These are phyloP conservation scores for Romanogobio albipinnatus DNA, from an alignment of 2,113 vertebrate species.

Conservation along the genomic window DNA sequence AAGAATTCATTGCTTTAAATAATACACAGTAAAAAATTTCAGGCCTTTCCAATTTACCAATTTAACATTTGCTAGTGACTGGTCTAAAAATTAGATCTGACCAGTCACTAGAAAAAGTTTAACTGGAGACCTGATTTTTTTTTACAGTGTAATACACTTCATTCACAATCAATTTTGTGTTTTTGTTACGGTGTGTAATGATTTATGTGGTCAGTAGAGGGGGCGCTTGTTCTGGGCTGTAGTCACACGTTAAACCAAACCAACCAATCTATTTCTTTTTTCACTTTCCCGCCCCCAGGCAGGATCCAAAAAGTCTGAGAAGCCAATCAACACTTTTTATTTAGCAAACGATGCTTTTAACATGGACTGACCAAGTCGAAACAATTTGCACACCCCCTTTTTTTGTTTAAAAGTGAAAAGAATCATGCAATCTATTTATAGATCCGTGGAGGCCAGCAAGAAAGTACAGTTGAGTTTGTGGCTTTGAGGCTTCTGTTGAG, in stretches of 20 bases:
- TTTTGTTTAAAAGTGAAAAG: conserved; percentile 63
- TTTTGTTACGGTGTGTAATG: not conserved
- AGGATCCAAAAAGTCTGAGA: not conserved
- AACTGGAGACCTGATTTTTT: too few species aligned
- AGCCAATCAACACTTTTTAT: conserved; percentile 2
- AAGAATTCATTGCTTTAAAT: not conserved
- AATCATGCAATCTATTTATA: conserved; percentile 65
- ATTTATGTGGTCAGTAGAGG: conserved; percentile 44
- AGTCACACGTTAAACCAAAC: not conserved
- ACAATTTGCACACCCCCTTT: conserved; percentile 41
- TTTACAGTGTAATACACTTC: not conserved
- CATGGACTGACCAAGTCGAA: conserved; percentile 23
- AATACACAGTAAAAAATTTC: not conserved
- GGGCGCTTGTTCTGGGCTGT: conserved; percentile 28
- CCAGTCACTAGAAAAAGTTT: too few species aligned
- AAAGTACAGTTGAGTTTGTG: conserved; percentile 67
- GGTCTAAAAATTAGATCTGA: too few species aligned
- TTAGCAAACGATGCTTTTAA: conserved; percentile 10
- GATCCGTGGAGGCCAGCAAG: conserved; percentile 59
- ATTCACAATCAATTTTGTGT: not conserved
- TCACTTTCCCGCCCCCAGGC: not conserved
- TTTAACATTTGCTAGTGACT: too few species aligned
- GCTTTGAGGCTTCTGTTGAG: conserved; percentile 59
- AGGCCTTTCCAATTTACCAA: too few species aligned
- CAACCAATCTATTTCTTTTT: not conserved